Evolutionary conservation across 2,797 vertebrate species (phyloP).

Genomic region (Spea hammondii): DNA sequence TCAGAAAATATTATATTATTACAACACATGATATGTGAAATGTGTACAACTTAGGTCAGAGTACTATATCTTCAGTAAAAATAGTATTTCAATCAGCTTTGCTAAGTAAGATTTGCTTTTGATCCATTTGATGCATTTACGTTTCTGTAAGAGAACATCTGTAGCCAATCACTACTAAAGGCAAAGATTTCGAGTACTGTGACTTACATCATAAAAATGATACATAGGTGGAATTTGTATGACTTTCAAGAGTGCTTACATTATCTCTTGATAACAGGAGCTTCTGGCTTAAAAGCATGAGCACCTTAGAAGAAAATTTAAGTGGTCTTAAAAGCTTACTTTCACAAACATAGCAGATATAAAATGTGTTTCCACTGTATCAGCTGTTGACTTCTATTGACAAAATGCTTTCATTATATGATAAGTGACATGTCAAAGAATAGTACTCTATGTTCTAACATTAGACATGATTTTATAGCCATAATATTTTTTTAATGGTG

Average conservation of each 20-base stretch:
- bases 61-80: too few species aligned
- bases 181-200: not conserved
- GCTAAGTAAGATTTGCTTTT: too few species aligned
- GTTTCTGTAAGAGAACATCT: conserved; percentile 5
- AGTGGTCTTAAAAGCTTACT: conserved; percentile 22
- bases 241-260: conserved; percentile 5
- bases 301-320: not conserved
- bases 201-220: conserved; percentile 17
- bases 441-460: not conserved
- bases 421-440: not conserved
- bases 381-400: conserved; percentile 6
- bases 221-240: not conserved
- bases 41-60: too few species aligned
- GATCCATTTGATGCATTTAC: too few species aligned
- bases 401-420: not conserved
- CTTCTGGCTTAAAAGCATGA: conserved; percentile 19
- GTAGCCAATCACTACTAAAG: conserved; percentile 13
- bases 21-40: too few species aligned
- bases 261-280: conserved; percentile 21
- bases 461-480: not conserved
- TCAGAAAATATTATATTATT: not conserved
- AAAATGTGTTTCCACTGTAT: not conserved
- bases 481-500: not conserved
- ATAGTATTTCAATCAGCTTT: too few species aligned
- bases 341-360: not conserved